Percentiles rank a stretch among this genome's conserved stretches.
Conservation (phyloP, 2,797 vertebrate genomes). For the Etheostoma nigrum region DNA sequence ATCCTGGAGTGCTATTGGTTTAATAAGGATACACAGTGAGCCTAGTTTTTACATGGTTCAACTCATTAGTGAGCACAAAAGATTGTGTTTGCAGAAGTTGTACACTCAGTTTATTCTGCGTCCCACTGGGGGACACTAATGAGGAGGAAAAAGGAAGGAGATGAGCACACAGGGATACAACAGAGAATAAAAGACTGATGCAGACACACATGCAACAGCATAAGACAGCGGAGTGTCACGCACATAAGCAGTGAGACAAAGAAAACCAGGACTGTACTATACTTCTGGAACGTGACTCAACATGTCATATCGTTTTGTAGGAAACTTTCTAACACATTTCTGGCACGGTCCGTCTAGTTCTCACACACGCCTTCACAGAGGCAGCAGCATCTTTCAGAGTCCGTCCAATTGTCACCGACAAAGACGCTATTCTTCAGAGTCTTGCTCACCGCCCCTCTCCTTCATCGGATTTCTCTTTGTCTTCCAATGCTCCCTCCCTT, state of each 20-base stretch:
- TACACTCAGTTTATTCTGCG: background rate
- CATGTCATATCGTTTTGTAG: slow-evolving; percentile 42
- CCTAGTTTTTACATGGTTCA: background rate
- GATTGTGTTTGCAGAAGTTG: slow-evolving; percentile 1
- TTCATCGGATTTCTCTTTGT: slow-evolving; percentile 57
- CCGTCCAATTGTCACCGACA: slow-evolving; percentile 48
- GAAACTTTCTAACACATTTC: slow-evolving; percentile 39
- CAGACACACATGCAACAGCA: background rate
- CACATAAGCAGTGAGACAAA: slow-evolving; percentile 28
- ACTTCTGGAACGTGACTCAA: slow-evolving; percentile 58
- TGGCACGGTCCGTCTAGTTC: slow-evolving; percentile 14
- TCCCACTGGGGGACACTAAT: slow-evolving; percentile 1
- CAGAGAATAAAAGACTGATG: background rate
- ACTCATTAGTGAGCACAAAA: slow-evolving; percentile 3
- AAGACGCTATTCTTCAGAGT: slow-evolving; percentile 37
- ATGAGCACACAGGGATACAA: background rate
- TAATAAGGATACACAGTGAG: background rate
- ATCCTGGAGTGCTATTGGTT: background rate
- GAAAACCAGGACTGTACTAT: slow-evolving; percentile 5
- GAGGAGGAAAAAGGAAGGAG: background rate
- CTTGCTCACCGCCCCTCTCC: slow-evolving; percentile 48
- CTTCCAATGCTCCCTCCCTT: slow-evolving; percentile 52
- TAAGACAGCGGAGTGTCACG: slow-evolving; percentile 5
- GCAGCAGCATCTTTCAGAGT: slow-evolving; percentile 41
- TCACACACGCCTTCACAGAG: slow-evolving; percentile 14